Conservation (phyloP, 1,140 invertebrate species). For the Charaxes varanes region DNA sequence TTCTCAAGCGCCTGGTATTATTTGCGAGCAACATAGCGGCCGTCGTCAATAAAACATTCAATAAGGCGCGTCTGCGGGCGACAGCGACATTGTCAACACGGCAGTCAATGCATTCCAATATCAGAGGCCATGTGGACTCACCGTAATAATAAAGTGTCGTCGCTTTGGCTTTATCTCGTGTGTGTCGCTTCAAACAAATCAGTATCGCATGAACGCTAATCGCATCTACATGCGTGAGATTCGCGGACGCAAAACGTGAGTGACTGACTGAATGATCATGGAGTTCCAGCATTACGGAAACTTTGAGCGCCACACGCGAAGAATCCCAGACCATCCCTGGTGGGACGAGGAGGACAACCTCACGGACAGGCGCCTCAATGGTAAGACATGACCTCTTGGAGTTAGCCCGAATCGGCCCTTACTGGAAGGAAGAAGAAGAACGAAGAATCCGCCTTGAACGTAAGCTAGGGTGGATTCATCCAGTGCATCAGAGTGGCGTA, state of each 20-base stretch:
- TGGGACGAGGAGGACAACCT: slow-evolving; percentile 67
- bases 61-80: slow-evolving; percentile 12
- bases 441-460: no score
- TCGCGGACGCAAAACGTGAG: no score
- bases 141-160: slow-evolving; percentile 28
- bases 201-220: slow-evolving; percentile 47
- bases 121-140: slow-evolving; percentile 12
- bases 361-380: slow-evolving; percentile 53
- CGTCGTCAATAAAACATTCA: slow-evolving; percentile 16
- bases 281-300: slow-evolving; percentile 63
- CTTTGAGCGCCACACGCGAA: slow-evolving; percentile 39
- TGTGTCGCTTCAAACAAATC: slow-evolving; percentile 49
- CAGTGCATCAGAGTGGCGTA: no score
- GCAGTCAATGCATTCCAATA: slow-evolving; percentile 3
- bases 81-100: slow-evolving; percentile 10
- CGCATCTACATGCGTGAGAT: background rate
- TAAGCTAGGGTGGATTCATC: no score
- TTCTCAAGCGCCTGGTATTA: slow-evolving; percentile 32
- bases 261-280: slow-evolving; percentile 29
- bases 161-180: slow-evolving; percentile 50
- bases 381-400: slow-evolving; percentile 32
- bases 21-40: slow-evolving; percentile 34
- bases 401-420: no score
- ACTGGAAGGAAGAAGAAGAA: no score
- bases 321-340: slow-evolving; percentile 52